These are phyloP conservation scores for Lytechinus variegatus DNA, from an alignment of 35 echinoderm and acorn worm genomes.

Conservation along the genomic window DNA sequence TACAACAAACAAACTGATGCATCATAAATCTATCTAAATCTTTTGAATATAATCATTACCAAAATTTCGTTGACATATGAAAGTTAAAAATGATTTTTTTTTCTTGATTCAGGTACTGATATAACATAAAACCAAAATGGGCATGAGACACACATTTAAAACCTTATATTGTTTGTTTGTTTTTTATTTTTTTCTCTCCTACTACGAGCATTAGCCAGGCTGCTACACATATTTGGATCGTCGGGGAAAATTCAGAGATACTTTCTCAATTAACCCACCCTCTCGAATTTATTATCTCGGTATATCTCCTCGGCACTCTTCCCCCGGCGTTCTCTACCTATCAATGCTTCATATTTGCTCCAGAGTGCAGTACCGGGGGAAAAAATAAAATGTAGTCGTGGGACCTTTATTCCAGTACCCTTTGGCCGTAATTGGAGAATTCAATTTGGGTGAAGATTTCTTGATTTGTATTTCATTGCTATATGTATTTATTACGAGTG, in stretches of 20 bases:
- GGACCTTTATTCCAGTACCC: background rate
- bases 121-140: background rate
- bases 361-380: background rate
- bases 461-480: conserved; percentile 14
- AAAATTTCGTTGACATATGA: too few relatives aligned
- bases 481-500: background rate
- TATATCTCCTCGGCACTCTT: background rate
- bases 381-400: background rate
- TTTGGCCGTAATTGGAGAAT: background rate
- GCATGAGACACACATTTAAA: background rate
- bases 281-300: background rate
- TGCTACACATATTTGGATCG: background rate
- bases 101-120: too few relatives aligned
- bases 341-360: background rate
- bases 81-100: too few relatives aligned
- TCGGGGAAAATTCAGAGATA: background rate
- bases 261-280: background rate
- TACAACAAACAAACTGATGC: too few relatives aligned
- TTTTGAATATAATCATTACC: too few relatives aligned
- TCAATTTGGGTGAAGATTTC: background rate
- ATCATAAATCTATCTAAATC: too few relatives aligned
- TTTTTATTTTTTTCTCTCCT: too few relatives aligned
- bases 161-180: too few relatives aligned
- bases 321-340: background rate
- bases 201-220: too few relatives aligned